These are phyloP conservation scores for Hiodon alosoides DNA, from an alignment of 2,113 vertebrate genomes.

Conservation along the genomic window DNA sequence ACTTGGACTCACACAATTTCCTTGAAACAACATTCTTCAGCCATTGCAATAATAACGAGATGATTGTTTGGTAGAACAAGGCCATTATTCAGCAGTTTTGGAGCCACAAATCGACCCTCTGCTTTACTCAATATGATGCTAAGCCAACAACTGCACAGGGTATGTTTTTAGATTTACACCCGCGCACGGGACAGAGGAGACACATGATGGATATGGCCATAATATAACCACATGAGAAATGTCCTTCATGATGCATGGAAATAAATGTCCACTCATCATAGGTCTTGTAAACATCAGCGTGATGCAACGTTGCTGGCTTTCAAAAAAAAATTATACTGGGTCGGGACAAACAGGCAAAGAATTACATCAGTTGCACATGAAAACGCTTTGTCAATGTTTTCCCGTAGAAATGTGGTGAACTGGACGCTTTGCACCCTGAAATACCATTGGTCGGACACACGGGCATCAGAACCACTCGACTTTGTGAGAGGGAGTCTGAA, in stretches of 20 bases:
- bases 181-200: background rate
- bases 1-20: constrained; percentile 6
- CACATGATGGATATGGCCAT: background rate
- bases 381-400: too few relatives aligned
- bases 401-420: background rate
- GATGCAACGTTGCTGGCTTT: constrained; percentile 46
- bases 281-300: constrained; percentile 43
- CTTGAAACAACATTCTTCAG: constrained; percentile 17
- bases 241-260: constrained; percentile 19
- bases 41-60: constrained; percentile 18
- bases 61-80: constrained; percentile 7
- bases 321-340: constrained; percentile 21
- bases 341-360: too few relatives aligned
- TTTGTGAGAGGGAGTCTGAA: background rate
- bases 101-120: background rate
- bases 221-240: constrained; percentile 10
- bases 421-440: background rate
- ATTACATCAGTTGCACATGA: too few relatives aligned
- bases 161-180: background rate
- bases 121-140: background rate
- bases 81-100: background rate
- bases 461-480: background rate
- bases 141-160: background rate
- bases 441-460: background rate
- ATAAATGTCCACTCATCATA: constrained; percentile 30